Conservation (phyloP, 2,888 invertebrate species). For the Cephus sareptanus region DNA sequence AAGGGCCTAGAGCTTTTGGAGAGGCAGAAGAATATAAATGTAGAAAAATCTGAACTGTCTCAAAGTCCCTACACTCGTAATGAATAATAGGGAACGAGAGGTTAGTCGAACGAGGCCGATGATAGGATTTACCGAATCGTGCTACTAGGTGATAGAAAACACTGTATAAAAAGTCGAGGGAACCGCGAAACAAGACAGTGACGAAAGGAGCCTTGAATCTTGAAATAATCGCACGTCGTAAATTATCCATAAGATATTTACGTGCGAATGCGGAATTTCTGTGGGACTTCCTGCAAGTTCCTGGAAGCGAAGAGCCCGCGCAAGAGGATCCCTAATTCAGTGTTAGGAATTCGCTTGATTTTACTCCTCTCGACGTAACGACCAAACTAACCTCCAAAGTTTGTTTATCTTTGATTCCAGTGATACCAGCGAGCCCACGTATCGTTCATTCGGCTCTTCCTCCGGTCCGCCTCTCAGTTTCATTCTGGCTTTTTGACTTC, state of each 20-base stretch:
- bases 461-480: not conserved
- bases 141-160: not conserved
- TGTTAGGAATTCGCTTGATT: not conserved
- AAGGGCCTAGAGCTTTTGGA: not conserved
- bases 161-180: not conserved
- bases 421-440: not conserved
- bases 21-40: not conserved
- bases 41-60: not conserved
- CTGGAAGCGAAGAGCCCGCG: not conserved
- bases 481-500: not conserved
- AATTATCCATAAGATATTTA: not conserved
- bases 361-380: not conserved
- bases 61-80: not conserved
- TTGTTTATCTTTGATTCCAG: not conserved
- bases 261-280: not conserved
- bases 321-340: not conserved
- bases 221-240: not conserved
- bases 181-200: not conserved
- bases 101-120: not conserved
- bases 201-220: not conserved
- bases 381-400: not conserved
- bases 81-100: not conserved
- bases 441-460: not conserved
- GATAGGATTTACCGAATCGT: not conserved
- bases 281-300: not conserved